These are phyloP conservation scores for Drymonia ruficornis DNA, from an alignment of 2,888 invertebrate species.

Conservation along the genomic window DNA sequence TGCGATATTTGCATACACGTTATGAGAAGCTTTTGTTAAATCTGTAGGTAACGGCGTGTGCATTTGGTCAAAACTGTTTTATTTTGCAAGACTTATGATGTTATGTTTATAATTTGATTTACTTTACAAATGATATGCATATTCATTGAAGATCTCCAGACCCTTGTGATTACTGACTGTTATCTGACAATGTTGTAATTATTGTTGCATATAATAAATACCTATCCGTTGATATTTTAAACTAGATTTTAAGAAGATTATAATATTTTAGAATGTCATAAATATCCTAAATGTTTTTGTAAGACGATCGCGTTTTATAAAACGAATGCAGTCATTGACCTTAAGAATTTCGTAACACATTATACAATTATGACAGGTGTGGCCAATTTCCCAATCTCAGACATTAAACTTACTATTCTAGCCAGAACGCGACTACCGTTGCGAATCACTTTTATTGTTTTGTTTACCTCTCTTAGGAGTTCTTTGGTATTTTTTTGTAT, in stretches of 20 bases:
- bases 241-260: too few relatives aligned
- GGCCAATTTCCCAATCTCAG: neutral
- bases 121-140: too few relatives aligned
- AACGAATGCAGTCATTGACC: slow-evolving; percentile 1
- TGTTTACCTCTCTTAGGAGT: slow-evolving; percentile 10
- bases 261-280: neutral
- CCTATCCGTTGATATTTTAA: too few relatives aligned
- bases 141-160: too few relatives aligned
- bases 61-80: neutral
- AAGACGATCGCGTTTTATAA: neutral
- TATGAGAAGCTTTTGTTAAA: slow-evolving; percentile 24
- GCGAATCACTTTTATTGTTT: slow-evolving; percentile 10
- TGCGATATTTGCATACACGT: slow-evolving; percentile 56
- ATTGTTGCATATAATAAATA: too few relatives aligned
- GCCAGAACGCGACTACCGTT: slow-evolving; percentile 2
- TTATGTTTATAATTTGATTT: neutral
- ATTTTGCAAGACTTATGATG: neutral
- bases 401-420: neutral
- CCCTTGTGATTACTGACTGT: too few relatives aligned
- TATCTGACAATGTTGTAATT: too few relatives aligned
- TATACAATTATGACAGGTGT: slow-evolving; percentile 1
- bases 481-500: slow-evolving; percentile 5
- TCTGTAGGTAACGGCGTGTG: slow-evolving; percentile 12
- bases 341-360: neutral
- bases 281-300: too few relatives aligned